A percentile compares a stretch with the other conserved stretches of the same genome.
Conservation (phyloP, 2,113 vertebrate species). For the Lamprotornis superbus region DNA sequence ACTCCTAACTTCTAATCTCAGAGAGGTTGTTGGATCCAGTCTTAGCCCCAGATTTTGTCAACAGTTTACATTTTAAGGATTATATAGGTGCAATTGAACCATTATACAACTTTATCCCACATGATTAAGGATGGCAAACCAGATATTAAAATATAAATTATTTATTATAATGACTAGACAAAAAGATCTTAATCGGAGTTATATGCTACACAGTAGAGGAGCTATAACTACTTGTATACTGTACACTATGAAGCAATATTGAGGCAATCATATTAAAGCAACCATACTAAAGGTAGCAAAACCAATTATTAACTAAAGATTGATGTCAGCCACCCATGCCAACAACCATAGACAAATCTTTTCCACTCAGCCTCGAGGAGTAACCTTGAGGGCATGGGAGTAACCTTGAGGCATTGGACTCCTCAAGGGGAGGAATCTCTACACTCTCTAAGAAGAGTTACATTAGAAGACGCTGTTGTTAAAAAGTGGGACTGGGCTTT, state of each 20-base stretch:
- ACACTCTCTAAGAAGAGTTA: neutral
- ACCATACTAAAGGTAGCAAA: neutral
- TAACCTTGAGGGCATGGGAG: neutral
- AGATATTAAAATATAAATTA: neutral
- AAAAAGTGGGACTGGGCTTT: neutral
- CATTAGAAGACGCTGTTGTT: neutral
- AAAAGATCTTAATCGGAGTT: neutral
- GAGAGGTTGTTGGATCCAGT: neutral
- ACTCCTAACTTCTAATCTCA: neutral
- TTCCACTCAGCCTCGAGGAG: rapidly evolving
- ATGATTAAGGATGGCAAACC: neutral
- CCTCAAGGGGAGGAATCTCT: neutral
- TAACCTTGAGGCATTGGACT: neutral
- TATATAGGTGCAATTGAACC: neutral
- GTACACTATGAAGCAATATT: neutral
- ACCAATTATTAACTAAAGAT: neutral
- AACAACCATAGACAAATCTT: neutral
- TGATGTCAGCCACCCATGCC: neutral
- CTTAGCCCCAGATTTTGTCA: neutral
- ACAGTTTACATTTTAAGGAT: neutral
- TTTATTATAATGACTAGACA: neutral
- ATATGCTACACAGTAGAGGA: neutral
- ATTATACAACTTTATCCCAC: neutral
- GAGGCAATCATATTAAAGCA: neutral
- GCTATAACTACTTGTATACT: neutral